Conservation (phyloP, 2,888 invertebrate species). For the Acanthococcus lagerstroemiae region DNA sequence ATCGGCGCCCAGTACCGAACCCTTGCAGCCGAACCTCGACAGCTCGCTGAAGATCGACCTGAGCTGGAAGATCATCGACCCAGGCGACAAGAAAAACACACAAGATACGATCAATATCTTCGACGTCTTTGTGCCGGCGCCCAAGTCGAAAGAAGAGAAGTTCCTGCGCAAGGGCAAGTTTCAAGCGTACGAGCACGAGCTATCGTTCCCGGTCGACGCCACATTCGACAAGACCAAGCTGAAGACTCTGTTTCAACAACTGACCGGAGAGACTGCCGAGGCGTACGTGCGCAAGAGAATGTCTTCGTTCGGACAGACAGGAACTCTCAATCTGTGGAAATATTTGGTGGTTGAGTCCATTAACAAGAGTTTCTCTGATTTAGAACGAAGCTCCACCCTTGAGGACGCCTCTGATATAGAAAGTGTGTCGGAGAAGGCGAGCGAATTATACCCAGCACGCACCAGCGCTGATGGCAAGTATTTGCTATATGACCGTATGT, state of each 20-base stretch:
- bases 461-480: background rate
- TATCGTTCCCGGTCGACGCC: too few relatives aligned
- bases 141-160: too few relatives aligned
- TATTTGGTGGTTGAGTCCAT: background rate
- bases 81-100: too few relatives aligned
- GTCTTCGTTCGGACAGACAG: background rate
- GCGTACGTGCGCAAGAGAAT: background rate
- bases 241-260: background rate
- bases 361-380: background rate
- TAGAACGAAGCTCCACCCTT: background rate
- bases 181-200: too few relatives aligned
- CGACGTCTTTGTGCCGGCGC: too few relatives aligned
- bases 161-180: too few relatives aligned
- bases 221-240: background rate
- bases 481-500: constrained; percentile 41
- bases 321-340: background rate
- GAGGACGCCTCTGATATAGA: background rate
- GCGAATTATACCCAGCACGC: background rate
- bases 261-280: background rate
- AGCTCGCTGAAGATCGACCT: too few relatives aligned
- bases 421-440: background rate
- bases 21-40: too few relatives aligned
- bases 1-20: too few relatives aligned
- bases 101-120: too few relatives aligned
- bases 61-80: too few relatives aligned